These are phyloP conservation scores for Molossus alvarezi DNA, from an alignment of 2,797 vertebrate species.

Conservation along the genomic window DNA sequence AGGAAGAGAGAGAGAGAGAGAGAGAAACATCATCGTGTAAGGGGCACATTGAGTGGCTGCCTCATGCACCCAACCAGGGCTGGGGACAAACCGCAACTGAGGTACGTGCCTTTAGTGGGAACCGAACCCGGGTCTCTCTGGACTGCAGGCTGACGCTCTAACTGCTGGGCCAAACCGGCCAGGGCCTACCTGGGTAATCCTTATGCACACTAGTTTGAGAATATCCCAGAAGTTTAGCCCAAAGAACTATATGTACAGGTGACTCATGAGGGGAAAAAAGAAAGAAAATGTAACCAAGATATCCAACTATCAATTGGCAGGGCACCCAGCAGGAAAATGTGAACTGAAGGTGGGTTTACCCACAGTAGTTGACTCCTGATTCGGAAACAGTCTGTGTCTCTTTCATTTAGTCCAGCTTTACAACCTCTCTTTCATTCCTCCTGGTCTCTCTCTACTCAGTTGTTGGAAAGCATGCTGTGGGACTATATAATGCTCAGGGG, in stretches of 20 bases:
- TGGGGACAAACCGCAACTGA: too few relatives aligned
- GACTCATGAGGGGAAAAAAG: neutral
- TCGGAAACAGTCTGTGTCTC: neutral
- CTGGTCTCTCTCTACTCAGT: neutral
- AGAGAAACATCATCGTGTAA: too few relatives aligned
- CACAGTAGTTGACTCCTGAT: neutral
- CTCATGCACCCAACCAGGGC: too few relatives aligned
- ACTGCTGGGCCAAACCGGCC: too few relatives aligned
- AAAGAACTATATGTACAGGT: neutral
- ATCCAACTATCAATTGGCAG: neutral
- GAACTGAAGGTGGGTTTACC: neutral
- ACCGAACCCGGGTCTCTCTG: too few relatives aligned
- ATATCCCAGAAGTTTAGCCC: neutral
- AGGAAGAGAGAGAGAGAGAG: too few relatives aligned
- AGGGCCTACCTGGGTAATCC: neutral
- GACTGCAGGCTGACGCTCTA: too few relatives aligned
- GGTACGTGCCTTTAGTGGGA: too few relatives aligned
- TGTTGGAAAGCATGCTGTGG: neutral
- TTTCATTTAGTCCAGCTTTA: neutral
- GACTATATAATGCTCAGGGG: neutral
- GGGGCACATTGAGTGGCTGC: too few relatives aligned
- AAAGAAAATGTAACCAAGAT: neutral
- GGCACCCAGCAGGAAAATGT: neutral
- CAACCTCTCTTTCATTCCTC: neutral
- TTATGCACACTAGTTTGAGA: neutral